These are phyloP conservation scores for Himalopsyche anomala DNA, from an alignment of 2,888 invertebrate genomes.

Conservation along the genomic window DNA sequence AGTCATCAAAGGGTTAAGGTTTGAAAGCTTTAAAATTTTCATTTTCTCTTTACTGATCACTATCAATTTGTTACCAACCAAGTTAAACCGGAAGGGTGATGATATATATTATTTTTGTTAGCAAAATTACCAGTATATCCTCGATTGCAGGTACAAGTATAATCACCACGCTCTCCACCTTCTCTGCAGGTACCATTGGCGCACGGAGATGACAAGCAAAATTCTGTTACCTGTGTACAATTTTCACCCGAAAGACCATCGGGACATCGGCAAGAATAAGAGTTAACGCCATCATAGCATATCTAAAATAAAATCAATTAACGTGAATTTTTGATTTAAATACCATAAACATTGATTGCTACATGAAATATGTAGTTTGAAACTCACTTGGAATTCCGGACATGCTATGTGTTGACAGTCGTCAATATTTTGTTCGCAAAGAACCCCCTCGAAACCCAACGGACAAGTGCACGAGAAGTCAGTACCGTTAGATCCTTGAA, in stretches of 20 bases:
- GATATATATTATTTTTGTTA: neutral
- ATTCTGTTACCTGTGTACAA: conserved; percentile 77
- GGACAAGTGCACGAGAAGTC: conserved; percentile 81
- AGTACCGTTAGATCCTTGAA: conserved; percentile 69
- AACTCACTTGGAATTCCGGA: conserved; percentile 70
- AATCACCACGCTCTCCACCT: conserved; percentile 77
- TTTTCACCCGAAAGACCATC: conserved; percentile 79
- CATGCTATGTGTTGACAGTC: conserved; percentile 79
- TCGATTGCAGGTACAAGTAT: conserved; percentile 83
- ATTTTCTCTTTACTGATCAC: too few relatives aligned
- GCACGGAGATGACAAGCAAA: conserved; percentile 83
- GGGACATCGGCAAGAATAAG: conserved; percentile 80
- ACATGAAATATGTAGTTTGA: too few relatives aligned
- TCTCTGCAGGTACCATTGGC: conserved; percentile 85
- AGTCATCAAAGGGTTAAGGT: too few relatives aligned
- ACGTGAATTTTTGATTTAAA: neutral
- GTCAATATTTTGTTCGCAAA: conserved; percentile 82
- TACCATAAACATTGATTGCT: neutral
- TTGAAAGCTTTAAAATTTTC: too few relatives aligned
- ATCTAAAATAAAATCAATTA: conserved; percentile 69
- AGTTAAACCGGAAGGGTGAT: neutral
- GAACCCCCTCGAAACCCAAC: conserved; percentile 80
- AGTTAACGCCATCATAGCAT: conserved; percentile 77
- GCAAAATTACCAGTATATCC: conserved; percentile 80
- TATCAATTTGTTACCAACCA: neutral